Evolutionary conservation across 1,140 invertebrate genomes (phyloP).

Genomic region (Pomacea maculata): DNA sequence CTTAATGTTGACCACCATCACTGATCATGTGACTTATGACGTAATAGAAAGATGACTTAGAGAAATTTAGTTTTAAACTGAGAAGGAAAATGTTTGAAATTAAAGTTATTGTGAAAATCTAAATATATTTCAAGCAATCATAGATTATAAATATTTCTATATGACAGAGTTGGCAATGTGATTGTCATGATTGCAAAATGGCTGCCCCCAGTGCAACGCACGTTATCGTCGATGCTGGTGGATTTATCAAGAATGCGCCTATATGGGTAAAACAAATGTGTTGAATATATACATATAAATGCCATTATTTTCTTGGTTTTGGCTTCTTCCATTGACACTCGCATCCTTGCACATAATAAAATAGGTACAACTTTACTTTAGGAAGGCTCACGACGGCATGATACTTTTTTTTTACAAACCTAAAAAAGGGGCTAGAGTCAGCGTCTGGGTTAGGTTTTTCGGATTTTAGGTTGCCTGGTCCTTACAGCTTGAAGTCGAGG

Average conservation of each 20-base stretch:
- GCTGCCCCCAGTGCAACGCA: conserved; percentile 55
- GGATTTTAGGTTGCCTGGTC: too few relatives aligned
- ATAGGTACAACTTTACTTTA: neutral
- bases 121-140: neutral
- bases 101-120: neutral
- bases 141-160: neutral
- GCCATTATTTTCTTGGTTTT: neutral
- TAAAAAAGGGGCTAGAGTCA: too few relatives aligned
- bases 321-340: neutral
- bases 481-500: too few relatives aligned
- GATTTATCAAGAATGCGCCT: conserved; percentile 67
- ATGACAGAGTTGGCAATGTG: neutral
- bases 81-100: neutral
- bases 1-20: conserved; percentile 49
- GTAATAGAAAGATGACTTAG: conserved; percentile 22
- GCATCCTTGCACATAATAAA: neutral
- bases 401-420: too few relatives aligned
- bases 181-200: conserved; percentile 35
- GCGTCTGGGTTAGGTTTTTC: too few relatives aligned
- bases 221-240: conserved; percentile 69
- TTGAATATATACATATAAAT: neutral
- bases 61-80: neutral
- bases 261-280: conserved; percentile 60
- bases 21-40: conserved; percentile 54
- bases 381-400: too few relatives aligned